A percentile compares a stretch with the other conserved stretches of the same genome.
phyloP scores from a whole-genome alignment of 2,113 vertebrate genomes.

The Pongo pygmaeus region DNA sequence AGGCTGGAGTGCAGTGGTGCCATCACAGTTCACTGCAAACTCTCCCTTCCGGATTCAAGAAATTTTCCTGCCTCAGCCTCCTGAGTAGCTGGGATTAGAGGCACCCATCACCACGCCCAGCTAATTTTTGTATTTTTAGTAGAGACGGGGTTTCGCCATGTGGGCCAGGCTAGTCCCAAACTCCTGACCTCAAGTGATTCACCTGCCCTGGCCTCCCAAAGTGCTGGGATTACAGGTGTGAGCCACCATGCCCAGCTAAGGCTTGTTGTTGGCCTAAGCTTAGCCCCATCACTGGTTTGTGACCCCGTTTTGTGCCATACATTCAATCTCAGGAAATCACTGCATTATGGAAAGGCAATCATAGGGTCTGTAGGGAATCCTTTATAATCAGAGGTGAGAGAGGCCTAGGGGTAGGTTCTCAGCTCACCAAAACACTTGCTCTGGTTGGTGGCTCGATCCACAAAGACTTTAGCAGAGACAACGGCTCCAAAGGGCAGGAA shows the following conservation, averaged over 20 bases:
- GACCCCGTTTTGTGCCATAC: not conserved
- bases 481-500: constrained; percentile 98
- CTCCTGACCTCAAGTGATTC: too few relatives aligned
- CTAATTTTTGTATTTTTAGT: too few relatives aligned
- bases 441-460: constrained; percentile 99
- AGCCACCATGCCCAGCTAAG: not conserved
- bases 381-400: not conserved
- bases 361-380: not conserved
- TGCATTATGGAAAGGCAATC: not conserved
- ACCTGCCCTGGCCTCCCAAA: too few relatives aligned
- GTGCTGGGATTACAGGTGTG: too few relatives aligned
- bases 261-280: not conserved
- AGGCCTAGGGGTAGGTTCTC: not conserved
- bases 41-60: too few relatives aligned
- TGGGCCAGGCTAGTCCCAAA: too few relatives aligned
- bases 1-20: too few relatives aligned
- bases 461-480: constrained; percentile 99
- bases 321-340: not conserved
- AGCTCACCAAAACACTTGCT: constrained; percentile 99
- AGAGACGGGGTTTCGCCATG: too few relatives aligned
- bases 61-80: too few relatives aligned
- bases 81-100: too few relatives aligned
- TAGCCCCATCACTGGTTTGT: not conserved
- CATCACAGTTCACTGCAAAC: too few relatives aligned
- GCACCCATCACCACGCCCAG: too few relatives aligned